phyloP scores from a whole-genome alignment of 2,113 vertebrate species.

The Paedocypris sp. region DNA sequence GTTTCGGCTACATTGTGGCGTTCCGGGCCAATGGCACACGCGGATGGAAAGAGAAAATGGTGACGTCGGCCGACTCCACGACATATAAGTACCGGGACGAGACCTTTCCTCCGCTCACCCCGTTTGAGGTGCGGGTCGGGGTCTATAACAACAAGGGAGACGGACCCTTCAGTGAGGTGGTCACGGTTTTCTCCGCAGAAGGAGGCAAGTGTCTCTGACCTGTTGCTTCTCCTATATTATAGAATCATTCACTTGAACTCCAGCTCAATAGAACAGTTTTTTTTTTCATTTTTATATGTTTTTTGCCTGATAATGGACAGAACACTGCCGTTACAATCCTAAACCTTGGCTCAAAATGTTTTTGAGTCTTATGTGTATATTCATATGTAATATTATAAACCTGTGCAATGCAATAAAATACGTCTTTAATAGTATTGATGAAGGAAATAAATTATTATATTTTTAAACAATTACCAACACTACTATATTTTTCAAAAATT shows the following conservation, averaged over 20 bases:
- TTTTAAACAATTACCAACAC: too few relatives aligned
- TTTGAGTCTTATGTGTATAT: too few relatives aligned
- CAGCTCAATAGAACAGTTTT: neutral
- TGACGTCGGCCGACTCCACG: conserved; percentile 86
- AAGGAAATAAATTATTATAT: too few relatives aligned
- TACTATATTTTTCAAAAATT: too few relatives aligned
- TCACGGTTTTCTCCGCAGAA: conserved; percentile 87
- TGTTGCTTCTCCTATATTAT: neutral
- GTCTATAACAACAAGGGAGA: conserved; percentile 97
- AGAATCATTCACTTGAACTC: neutral
- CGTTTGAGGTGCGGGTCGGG: conserved; percentile 93
- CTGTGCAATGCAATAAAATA: too few relatives aligned
- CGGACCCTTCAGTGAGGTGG: conserved; percentile 85
- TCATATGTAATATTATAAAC: too few relatives aligned
- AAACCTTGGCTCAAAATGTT: too few relatives aligned
- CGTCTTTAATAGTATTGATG: too few relatives aligned
- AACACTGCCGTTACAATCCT: too few relatives aligned
- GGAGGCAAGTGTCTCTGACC: conserved; percentile 68
- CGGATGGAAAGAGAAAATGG: conserved; percentile 97
- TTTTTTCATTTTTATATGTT: too few relatives aligned
- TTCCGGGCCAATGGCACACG: conserved; percentile 89
- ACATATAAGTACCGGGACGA: conserved; percentile 93
- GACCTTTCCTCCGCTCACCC: conserved; percentile 86
- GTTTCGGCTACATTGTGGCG: conserved; percentile 93
- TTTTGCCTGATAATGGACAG: too few relatives aligned